Base-by-base conservation (phyloP, 2,888 invertebrate genomes). In the Caenorhabditis sp. region DNA sequence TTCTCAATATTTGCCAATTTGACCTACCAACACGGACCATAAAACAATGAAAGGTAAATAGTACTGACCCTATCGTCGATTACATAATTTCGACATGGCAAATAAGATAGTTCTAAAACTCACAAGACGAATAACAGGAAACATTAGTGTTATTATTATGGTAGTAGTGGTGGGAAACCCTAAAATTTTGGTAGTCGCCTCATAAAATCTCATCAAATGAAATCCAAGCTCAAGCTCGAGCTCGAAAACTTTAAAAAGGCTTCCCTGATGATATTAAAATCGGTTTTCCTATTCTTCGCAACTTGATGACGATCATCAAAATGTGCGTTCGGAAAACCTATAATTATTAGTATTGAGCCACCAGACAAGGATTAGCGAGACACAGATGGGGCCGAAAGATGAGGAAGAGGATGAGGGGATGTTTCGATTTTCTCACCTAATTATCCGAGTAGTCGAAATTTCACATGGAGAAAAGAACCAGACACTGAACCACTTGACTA, bases 401-500 rank as follows among this genome's bases (percentile, higher is more conserved):
- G 77, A 69, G 61, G n/a, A 24, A n/a, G n/a, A 58, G 26, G 24
- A 24, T 19, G 47, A 41, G 6, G 41, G 64, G 54, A 44, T 47
- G 63, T 47, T 28, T 54, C 69, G 76, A 38, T 70, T 79, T 79
- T 79, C 79, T 79, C 79, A 79, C 79, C 79, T 79, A 79, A 79
- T 79, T 79, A 79, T 77, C 70, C 22, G 16, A n/a, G n/a, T 35
- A 49, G 38, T 51, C 75, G 76, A 77, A 77, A 77, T 69, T 77
- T 77, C 61, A 77, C 59, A 31, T 16, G 16, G 7, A 41, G n/a
- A 16, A 44, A 69, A 54, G 63, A 64, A 64, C 68, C 79, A 64
- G 68, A 61, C 68, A 61, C 51, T 68, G 69, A 77, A 79, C 79
- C 79, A 79, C 79, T 79, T 72, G 79, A 79, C 61, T 79, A 79